Percentiles rank a stretch among this genome's conserved stretches.
These are phyloP conservation scores for Lepidocyrtinus sp. DNA, from an alignment of 2,888 invertebrate species.

Conservation along the genomic window DNA sequence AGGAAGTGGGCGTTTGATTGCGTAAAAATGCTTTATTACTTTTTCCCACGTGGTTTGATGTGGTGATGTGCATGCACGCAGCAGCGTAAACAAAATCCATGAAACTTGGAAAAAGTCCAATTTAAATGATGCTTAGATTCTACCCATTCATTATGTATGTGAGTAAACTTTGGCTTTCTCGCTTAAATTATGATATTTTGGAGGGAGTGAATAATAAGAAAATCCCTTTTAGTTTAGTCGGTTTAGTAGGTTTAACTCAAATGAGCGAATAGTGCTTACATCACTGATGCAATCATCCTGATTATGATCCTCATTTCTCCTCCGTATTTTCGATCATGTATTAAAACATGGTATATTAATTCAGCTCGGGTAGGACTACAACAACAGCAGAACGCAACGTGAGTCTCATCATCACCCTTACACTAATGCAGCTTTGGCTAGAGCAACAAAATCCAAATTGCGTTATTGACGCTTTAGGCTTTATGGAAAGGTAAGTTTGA, in stretches of 20 bases:
- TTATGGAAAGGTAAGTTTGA: neutral
- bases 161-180: neutral
- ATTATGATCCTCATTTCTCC: neutral
- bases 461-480: slow-evolving; percentile 15
- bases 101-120: neutral
- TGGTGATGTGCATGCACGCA: neutral
- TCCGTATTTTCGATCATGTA: neutral
- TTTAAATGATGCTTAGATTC: neutral
- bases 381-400: too few relatives aligned
- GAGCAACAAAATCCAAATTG: neutral
- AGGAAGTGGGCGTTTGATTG: too few relatives aligned
- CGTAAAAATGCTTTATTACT: neutral
- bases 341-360: neutral
- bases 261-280: neutral
- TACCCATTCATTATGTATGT: neutral
- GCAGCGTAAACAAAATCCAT: slow-evolving; percentile 6
- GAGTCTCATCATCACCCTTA: neutral
- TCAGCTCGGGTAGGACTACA: neutral
- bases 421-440: neutral
- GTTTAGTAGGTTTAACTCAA: neutral
- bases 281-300: neutral
- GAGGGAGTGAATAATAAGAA: neutral
- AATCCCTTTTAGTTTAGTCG: too few relatives aligned
- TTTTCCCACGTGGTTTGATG: neutral
- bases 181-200: neutral